phyloP scores from a whole-genome alignment of 2,113 vertebrate genomes.

The Nansenia antarctica region DNA sequence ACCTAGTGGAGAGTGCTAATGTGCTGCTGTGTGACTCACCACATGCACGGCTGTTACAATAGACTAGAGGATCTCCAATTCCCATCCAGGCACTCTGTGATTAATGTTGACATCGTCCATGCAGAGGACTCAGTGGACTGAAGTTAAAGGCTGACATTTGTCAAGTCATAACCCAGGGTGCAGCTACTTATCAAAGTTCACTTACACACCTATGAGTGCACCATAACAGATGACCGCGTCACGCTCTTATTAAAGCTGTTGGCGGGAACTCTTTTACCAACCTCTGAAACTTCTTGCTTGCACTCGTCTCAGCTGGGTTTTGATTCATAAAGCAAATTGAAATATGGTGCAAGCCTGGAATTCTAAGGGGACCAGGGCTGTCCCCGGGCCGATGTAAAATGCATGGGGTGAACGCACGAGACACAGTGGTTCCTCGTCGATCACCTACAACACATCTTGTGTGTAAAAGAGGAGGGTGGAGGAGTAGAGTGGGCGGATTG shows the following conservation, averaged over 20 bases:
- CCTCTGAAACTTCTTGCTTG: neutral
- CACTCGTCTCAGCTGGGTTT: conserved; percentile 10
- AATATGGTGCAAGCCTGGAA: conserved; percentile 50
- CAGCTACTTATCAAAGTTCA: conserved; percentile 60
- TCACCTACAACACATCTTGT: conserved; percentile 30
- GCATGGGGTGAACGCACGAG: conserved; percentile 19
- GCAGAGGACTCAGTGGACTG: conserved; percentile 46
- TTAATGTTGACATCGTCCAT: conserved; percentile 53
- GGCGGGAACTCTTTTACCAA: conserved; percentile 36
- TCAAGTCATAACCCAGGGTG: conserved; percentile 48
- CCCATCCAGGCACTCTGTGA: conserved; percentile 37
- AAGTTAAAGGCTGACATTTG: conserved; percentile 60
- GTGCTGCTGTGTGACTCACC: conserved; percentile 15
- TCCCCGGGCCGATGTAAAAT: conserved; percentile 40
- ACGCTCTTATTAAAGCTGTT: conserved; percentile 49
- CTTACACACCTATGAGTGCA: conserved; percentile 42
- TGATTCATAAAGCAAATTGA: conserved; percentile 67
- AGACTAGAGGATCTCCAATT: conserved; percentile 14
- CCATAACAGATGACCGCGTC: conserved; percentile 43
- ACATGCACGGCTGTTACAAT: conserved; percentile 18
- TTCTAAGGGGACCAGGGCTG: conserved; percentile 42
- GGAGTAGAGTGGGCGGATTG: conserved; percentile 4
- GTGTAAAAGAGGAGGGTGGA: conserved; percentile 19
- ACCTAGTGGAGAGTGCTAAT: too few relatives aligned
- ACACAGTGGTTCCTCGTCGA: conserved; percentile 41